phyloP scores from a whole-genome alignment of 2,113 vertebrate genomes.

The Misgurnus anguillicaudatus region DNA sequence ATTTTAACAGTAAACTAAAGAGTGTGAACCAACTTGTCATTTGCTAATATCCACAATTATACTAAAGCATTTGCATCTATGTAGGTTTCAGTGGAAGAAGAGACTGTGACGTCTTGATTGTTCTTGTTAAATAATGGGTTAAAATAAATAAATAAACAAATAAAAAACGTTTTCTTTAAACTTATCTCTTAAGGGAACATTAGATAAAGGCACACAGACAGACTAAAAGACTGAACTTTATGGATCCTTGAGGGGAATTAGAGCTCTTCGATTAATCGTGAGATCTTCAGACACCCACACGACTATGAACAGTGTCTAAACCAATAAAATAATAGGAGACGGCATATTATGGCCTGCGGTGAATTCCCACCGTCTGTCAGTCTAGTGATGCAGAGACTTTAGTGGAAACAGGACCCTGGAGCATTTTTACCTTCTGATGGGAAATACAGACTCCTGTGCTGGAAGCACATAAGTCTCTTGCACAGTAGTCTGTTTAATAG shows the following conservation, averaged over 20 bases:
- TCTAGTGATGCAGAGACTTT: constrained; percentile 16
- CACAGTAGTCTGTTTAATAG: neutral
- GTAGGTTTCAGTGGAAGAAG: no score
- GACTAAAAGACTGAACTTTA: neutral
- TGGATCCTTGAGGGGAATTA: neutral
- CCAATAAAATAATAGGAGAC: constrained; percentile 19
- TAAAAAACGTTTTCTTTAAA: neutral
- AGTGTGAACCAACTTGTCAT: neutral
- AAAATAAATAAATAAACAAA: no score
- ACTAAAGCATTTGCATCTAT: no score
- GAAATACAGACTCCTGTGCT: constrained; percentile 32
- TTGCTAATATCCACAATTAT: neutral
- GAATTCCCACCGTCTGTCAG: constrained; percentile 10
- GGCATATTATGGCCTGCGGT: constrained; percentile 1
- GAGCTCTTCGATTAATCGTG: neutral
- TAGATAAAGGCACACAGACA: neutral
- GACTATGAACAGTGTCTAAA: neutral
- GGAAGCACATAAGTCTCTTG: constrained; percentile 3
- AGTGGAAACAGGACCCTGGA: constrained; percentile 19
- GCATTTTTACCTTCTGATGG: neutral
- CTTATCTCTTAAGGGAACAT: neutral
- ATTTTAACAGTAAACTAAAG: no score
- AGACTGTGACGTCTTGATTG: no score
- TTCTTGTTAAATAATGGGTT: no score
- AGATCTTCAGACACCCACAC: neutral